These are phyloP conservation scores for Leucophenga montana DNA, from an alignment of 2,888 invertebrate species.

Conservation along the genomic window DNA sequence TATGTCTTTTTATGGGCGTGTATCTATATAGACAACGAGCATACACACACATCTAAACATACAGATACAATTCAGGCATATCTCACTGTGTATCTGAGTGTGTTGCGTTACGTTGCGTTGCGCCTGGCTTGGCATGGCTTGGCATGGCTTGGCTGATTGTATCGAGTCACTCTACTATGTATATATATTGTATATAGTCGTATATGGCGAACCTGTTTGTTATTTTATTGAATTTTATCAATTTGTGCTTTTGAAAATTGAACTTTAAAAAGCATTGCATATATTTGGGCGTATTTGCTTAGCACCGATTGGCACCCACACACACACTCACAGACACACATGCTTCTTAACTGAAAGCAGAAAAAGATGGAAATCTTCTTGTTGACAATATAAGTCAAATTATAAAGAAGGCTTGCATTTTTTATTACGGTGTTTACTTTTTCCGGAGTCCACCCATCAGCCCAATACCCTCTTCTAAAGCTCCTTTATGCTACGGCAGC, in stretches of 20 bases:
- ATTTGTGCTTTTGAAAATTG: constrained; percentile 55
- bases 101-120: background rate
- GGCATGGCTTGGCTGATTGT: constrained; percentile 8
- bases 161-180: background rate
- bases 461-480: too few relatives aligned
- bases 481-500: too few relatives aligned
- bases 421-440: constrained; percentile 2
- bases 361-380: background rate
- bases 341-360: background rate
- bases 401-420: constrained; percentile 15
- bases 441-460: too few relatives aligned
- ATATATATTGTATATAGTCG: too few relatives aligned
- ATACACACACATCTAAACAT: too few relatives aligned
- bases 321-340: too few relatives aligned
- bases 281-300: constrained; percentile 24
- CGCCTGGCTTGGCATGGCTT: background rate
- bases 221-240: constrained; percentile 62
- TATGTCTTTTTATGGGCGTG: constrained; percentile 23
- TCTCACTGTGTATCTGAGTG: background rate
- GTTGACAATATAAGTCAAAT: constrained; percentile 29
- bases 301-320: background rate
- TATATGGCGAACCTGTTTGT: constrained; percentile 33
- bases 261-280: constrained; percentile 32
- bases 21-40: background rate
- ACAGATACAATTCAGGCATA: too few relatives aligned